Conservation (phyloP, 1,140 invertebrate genomes). For the Drosophila serrata region DNA sequence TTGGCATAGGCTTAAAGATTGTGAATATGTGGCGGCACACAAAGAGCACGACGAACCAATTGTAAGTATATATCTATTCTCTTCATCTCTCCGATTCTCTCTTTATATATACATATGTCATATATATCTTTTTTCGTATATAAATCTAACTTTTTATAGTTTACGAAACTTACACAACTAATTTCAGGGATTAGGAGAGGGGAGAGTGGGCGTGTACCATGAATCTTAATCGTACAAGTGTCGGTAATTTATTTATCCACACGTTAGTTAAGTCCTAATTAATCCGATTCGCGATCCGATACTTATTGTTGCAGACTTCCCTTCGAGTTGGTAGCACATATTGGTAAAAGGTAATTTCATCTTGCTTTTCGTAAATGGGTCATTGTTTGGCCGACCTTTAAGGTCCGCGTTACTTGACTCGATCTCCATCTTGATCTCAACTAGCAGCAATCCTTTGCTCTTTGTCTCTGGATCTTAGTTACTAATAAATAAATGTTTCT, state of each 20-base stretch:
- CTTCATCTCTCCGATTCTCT: not conserved
- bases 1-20: conserved; percentile 8
- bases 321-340: conserved; percentile 41
- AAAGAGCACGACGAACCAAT: conserved; percentile 15
- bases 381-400: conserved; percentile 44
- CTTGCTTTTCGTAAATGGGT: conserved; percentile 63
- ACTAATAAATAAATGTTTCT: conserved; percentile 69
- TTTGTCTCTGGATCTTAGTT: conserved; percentile 29
- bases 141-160: conserved; percentile 47
- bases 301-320: conserved; percentile 38
- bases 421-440: not conserved
- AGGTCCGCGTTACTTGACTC: conserved; percentile 28
- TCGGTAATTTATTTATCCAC: conserved; percentile 50
- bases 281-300: conserved; percentile 14
- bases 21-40: conserved; percentile 15
- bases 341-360: conserved; percentile 70
- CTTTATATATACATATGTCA: conserved; percentile 5
- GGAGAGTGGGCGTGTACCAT: conserved; percentile 17
- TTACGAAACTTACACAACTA: conserved; percentile 41
- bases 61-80: conserved; percentile 10
- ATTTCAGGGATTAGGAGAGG: conserved; percentile 24
- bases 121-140: conserved; percentile 19
- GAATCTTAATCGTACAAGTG: conserved; percentile 29
- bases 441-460: not conserved
- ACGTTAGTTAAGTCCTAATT: conserved; percentile 23